These are phyloP conservation scores for Luperina nickerlii DNA, from an alignment of 2,888 invertebrate genomes.

Conservation along the genomic window DNA sequence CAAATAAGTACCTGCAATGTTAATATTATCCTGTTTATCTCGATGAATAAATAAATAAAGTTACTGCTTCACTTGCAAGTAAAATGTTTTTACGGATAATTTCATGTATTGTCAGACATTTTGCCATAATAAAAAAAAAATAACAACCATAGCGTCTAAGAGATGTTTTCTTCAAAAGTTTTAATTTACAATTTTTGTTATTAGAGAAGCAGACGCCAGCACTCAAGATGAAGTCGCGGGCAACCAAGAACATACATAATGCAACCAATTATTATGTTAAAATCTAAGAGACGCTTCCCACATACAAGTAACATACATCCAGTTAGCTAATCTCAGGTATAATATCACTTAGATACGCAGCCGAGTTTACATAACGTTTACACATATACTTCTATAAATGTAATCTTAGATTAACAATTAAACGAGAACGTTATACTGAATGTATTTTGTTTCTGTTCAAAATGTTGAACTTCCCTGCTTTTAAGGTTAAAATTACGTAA, in stretches of 20 bases:
- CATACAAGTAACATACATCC: constrained; percentile 39
- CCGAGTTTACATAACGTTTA: constrained; percentile 47
- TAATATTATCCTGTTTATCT: background rate
- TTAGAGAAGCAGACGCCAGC: constrained; percentile 7
- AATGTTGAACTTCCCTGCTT: constrained; percentile 39
- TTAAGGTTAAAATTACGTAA: constrained; percentile 18
- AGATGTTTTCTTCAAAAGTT: background rate
- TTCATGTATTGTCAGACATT: background rate
- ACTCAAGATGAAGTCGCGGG: constrained; percentile 14
- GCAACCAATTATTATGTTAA: constrained; percentile 60
- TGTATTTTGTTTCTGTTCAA: constrained; percentile 29
- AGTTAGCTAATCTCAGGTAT: constrained; percentile 50
- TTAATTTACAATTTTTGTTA: background rate
- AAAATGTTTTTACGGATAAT: background rate
- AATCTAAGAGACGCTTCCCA: constrained; percentile 50
- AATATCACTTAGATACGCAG: constrained; percentile 57
- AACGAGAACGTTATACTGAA: constrained; percentile 19
- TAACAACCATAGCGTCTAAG: background rate
- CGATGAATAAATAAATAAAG: background rate
- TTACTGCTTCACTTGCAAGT: background rate
- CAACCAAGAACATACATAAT: constrained; percentile 41
- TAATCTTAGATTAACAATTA: constrained; percentile 34
- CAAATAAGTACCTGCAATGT: background rate
- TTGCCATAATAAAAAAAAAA: background rate
- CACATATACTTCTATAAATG: constrained; percentile 22